Conservation (phyloP, 1,140 invertebrate species). For the Micrasema minimum region DNA sequence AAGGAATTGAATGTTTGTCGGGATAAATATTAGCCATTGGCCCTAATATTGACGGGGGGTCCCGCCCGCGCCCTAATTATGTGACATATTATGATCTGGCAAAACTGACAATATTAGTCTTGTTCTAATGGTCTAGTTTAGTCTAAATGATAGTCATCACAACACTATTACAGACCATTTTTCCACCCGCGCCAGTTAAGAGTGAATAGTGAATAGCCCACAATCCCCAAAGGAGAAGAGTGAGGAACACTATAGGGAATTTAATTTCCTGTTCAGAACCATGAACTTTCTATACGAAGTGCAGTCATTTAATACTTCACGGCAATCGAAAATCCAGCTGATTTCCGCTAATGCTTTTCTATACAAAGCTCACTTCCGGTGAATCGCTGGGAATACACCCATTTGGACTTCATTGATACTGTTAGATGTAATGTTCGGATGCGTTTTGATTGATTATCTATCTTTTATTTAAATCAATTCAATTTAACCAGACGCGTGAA, state of each 20-base stretch:
- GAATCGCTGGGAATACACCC: constrained; percentile 23
- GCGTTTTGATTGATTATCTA: too few relatives aligned
- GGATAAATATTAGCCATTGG: constrained; percentile 14
- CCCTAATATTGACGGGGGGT: constrained; percentile 12
- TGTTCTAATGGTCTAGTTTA: too few relatives aligned
- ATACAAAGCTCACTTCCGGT: constrained; percentile 25
- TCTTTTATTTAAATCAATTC: too few relatives aligned
- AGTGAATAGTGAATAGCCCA: constrained; percentile 9
- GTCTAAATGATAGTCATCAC: too few relatives aligned
- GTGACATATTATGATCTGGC: constrained; percentile 22
- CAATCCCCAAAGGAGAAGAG: constrained; percentile 20
- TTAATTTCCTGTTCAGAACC: constrained; percentile 40
- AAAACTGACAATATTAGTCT: constrained; percentile 1
- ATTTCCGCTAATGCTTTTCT: constrained; percentile 35
- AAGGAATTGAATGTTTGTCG: too few relatives aligned
- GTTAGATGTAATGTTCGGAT: background rate
- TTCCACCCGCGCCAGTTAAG: background rate
- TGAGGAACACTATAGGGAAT: constrained; percentile 17
- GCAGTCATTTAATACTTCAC: constrained; percentile 35
- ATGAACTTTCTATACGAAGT: constrained; percentile 16
- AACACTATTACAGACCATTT: background rate
- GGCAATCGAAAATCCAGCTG: constrained; percentile 22
- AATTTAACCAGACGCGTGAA: too few relatives aligned
- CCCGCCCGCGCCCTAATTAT: constrained; percentile 10
- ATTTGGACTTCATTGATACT: background rate